phyloP scores from a whole-genome alignment of 2,797 vertebrate genomes.

The Mastacembelus armatus region DNA sequence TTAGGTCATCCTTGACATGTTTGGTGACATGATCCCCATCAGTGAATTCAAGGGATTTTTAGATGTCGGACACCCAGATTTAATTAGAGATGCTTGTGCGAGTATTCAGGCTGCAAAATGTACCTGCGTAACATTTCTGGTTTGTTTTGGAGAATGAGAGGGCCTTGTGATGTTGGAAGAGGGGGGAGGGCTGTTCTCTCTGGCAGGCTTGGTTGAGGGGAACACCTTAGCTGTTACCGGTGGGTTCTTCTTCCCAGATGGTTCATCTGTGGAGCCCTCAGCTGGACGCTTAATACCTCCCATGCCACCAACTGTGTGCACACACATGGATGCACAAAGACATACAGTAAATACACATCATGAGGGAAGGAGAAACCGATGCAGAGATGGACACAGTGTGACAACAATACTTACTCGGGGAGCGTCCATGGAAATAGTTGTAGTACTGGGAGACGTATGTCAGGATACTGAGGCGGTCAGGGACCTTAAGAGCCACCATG shows the following conservation, averaged over 20 bases:
- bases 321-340: background rate
- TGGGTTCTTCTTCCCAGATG: slow-evolving; percentile 86
- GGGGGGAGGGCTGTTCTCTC: slow-evolving; percentile 69
- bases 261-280: slow-evolving; percentile 75
- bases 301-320: slow-evolving; percentile 89
- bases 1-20: background rate
- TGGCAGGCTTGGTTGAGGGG: slow-evolving; percentile 62
- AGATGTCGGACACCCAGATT: slow-evolving; percentile 4
- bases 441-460: slow-evolving; percentile 99
- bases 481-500: slow-evolving; percentile 94
- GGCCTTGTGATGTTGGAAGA: slow-evolving; percentile 37
- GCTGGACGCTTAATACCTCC: slow-evolving; percentile 90
- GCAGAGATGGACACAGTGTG: background rate
- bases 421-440: slow-evolving; percentile 96
- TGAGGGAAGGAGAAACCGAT: background rate
- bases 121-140: slow-evolving; percentile 67
- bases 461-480: slow-evolving; percentile 96
- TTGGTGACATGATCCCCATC: background rate
- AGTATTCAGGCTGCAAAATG: background rate
- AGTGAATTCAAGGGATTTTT: background rate
- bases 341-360: background rate
- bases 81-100: too few species aligned
- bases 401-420: slow-evolving; percentile 89
- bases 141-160: slow-evolving; percentile 52
- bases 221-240: slow-evolving; percentile 75